Conservation (phyloP, 1,140 invertebrate species). For the Pteromalus puparum region DNA sequence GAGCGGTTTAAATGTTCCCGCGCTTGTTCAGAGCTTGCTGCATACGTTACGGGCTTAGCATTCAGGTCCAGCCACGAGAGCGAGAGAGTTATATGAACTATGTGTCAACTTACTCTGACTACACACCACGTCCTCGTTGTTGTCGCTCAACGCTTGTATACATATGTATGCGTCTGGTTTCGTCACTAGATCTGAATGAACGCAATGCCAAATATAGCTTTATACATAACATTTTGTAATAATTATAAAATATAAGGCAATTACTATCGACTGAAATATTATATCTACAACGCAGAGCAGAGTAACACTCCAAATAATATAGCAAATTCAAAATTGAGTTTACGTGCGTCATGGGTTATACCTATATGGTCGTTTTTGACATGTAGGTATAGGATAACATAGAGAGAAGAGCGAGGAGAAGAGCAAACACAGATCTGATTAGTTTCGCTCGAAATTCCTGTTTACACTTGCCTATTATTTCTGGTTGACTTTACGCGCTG, state of each 20-base stretch:
- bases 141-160: not conserved
- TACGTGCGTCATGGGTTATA: too few relatives aligned
- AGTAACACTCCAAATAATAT: too few relatives aligned
- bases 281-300: too few relatives aligned
- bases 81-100: constrained; percentile 35
- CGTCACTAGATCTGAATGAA: too few relatives aligned
- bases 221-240: too few relatives aligned
- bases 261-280: too few relatives aligned
- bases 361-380: not conserved
- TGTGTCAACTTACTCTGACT: constrained; percentile 10
- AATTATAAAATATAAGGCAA: too few relatives aligned
- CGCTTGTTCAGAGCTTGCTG: not conserved
- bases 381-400: not conserved
- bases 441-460: constrained; percentile 20
- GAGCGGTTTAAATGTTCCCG: constrained; percentile 8
- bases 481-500: not conserved
- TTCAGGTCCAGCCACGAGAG: not conserved
- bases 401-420: too few relatives aligned
- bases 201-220: too few relatives aligned
- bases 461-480: not conserved
- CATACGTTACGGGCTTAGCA: constrained; percentile 6
- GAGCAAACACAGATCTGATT: not conserved
- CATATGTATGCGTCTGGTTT: too few relatives aligned
- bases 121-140: too few relatives aligned
- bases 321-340: too few relatives aligned